phyloP scores from a whole-genome alignment of 1,140 invertebrate genomes.

The Zaprionus africanus region DNA sequence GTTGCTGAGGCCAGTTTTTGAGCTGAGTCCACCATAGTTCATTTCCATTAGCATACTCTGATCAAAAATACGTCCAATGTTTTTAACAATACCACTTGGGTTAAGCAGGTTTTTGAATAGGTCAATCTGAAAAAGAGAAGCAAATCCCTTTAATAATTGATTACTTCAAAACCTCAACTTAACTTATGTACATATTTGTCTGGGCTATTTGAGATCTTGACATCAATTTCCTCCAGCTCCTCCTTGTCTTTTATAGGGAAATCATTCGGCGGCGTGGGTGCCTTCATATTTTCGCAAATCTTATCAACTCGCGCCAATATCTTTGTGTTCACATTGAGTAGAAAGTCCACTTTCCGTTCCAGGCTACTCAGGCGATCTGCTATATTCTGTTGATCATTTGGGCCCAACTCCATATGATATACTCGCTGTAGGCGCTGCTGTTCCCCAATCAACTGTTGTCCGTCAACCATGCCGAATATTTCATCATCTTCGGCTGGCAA shows the following conservation, averaged over 20 bases:
- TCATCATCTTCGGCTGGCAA: constrained; percentile 6
- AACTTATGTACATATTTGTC: constrained; percentile 44
- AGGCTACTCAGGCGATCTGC: constrained; percentile 32
- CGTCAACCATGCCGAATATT: constrained; percentile 26
- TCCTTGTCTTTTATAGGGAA: constrained; percentile 35
- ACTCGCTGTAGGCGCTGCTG: constrained; percentile 26
- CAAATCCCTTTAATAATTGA: neutral
- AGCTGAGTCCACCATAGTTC: constrained; percentile 34
- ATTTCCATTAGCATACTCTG: constrained; percentile 29
- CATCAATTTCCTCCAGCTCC: constrained; percentile 25
- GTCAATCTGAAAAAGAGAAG: constrained; percentile 3
- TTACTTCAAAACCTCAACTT: neutral
- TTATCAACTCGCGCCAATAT: constrained; percentile 41
- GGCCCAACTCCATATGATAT: constrained; percentile 2
- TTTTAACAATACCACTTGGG: constrained; percentile 31
- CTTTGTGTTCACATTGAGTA: constrained; percentile 38
- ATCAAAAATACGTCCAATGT: constrained; percentile 35
- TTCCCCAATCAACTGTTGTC: constrained; percentile 27
- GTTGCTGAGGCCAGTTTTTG: constrained; percentile 27
- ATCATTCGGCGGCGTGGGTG: constrained; percentile 19
- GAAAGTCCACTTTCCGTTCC: constrained; percentile 45
- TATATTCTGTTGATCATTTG: constrained; percentile 24
- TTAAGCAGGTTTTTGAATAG: constrained; percentile 27
- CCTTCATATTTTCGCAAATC: constrained; percentile 34
- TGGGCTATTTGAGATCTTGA: constrained; percentile 26